phyloP scores from a whole-genome alignment of 92 coral and sea anemone genomes.

The Actinernus sp. region DNA sequence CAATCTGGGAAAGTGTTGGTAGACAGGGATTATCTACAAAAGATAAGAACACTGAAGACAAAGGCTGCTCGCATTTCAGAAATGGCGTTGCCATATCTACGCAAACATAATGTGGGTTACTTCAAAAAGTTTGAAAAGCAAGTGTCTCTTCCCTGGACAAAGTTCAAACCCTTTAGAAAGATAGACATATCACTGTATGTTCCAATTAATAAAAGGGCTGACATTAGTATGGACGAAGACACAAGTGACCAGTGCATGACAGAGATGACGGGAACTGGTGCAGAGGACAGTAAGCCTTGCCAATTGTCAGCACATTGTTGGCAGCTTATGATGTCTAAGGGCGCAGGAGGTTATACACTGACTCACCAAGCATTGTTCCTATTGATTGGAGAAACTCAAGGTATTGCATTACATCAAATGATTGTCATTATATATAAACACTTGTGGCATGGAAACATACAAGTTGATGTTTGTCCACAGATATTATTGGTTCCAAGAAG shows the following conservation, averaged over 20 bases:
- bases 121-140: slow-evolving; percentile 69
- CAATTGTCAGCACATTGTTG: slow-evolving; percentile 73
- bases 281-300: slow-evolving; percentile 37
- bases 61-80: slow-evolving; percentile 60
- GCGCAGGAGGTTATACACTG: slow-evolving; percentile 75
- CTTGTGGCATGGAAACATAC: no score
- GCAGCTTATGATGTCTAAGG: slow-evolving; percentile 65
- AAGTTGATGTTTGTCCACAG: no score
- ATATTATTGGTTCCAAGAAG: no score
- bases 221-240: slow-evolving; percentile 70
- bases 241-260: slow-evolving; percentile 78
- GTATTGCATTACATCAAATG: no score
- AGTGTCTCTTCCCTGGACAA: slow-evolving; percentile 72
- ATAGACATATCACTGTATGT: slow-evolving; percentile 43
- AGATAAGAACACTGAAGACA: slow-evolving; percentile 37
- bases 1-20: slow-evolving; percentile 50
- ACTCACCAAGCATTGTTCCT: slow-evolving; percentile 88
- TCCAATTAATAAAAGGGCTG: slow-evolving; percentile 50
- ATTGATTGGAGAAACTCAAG: slow-evolving; percentile 79
- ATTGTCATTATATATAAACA: no score
- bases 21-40: slow-evolving; percentile 17
- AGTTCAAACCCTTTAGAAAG: slow-evolving; percentile 72
- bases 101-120: slow-evolving; percentile 38
- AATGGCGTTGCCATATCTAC: slow-evolving; percentile 68
- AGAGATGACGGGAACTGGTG: slow-evolving; percentile 76